phyloP scores from a whole-genome alignment of 30 jellyfish, hydroid and myxozoan genomes.

The Aurelia sp. region DNA sequence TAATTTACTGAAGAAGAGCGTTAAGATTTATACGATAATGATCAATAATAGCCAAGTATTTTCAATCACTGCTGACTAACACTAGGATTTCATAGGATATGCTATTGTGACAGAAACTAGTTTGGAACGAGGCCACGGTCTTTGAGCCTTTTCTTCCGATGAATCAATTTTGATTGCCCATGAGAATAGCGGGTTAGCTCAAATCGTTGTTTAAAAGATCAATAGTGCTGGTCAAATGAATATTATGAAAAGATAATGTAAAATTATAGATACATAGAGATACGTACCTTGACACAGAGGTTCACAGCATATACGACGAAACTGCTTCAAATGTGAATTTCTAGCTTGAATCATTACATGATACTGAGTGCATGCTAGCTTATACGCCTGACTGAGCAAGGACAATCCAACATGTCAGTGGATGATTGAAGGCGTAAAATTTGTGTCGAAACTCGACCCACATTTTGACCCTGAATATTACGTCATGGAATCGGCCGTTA shows the following conservation, averaged over 20 bases:
- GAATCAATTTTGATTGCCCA: too few species aligned
- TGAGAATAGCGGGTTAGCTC: too few species aligned
- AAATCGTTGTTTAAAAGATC: neutral
- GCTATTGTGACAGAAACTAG: too few species aligned
- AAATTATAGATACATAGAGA: neutral
- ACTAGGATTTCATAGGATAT: too few species aligned
- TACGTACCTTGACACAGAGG: conserved; percentile 21
- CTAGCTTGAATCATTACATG: conserved; percentile 35
- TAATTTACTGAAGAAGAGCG: too few species aligned
- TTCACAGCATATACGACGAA: conserved; percentile 14
- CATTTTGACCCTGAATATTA: conserved; percentile 9
- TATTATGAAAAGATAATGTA: neutral
- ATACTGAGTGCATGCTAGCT: conserved; percentile 33
- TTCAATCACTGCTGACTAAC: too few species aligned
- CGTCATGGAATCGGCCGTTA: conserved; percentile 2
- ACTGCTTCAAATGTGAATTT: neutral
- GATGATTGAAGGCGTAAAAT: conserved; percentile 8
- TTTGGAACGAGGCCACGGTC: too few species aligned
- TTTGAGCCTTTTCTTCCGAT: too few species aligned
- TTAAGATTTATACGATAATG: too few species aligned
- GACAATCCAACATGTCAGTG: conserved; percentile 49
- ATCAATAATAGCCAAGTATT: too few species aligned
- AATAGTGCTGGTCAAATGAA: neutral
- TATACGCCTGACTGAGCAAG: conserved; percentile 37
- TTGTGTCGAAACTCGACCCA: neutral